Evolutionary conservation across 2,113 vertebrate species (phyloP), one percentile per base, ranked within the genome.

Genomic region (Callipepla squamata): DNA sequence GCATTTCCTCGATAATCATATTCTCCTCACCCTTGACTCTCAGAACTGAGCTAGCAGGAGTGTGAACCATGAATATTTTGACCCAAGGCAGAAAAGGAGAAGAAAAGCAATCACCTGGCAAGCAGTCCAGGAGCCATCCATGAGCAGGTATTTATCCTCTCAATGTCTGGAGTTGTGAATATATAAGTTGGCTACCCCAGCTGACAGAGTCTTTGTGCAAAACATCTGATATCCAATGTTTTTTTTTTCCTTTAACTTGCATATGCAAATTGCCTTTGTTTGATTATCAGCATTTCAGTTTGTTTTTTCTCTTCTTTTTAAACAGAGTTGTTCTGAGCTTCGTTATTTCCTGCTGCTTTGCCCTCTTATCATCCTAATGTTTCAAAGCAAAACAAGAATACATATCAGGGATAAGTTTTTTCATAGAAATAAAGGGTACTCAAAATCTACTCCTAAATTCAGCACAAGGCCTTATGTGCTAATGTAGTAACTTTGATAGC

Each of bases 1-100:
- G 11, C 9, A 8, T 1, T 1, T 36, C 18, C 12, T 74, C n/a
- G 4, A 19, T 26, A 40, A 6, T 42, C 1, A 4, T 34, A 20
- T 79, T 78, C 6, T 23, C 38, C 21, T 70, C 7, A 67, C 3
- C 2, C 0, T 1, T 45, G 26, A 21, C 25, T 8, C 28, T 82
- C 38, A 59, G 40, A 26, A 61, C 16, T 25, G 22, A 25, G 18
- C 3, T 25, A 45, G 30, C 25, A 82, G 13, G 32, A 70, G 7
- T 20, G 9, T 66, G 36, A 77, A 36, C 4, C 18, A 26, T 40
- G 38, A 28, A 4, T 18, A 2, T 26, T 21, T 8, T 62, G 32
- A 80, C 26, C 11, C 16, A 74, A 67, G 26, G 8, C 42, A 81
- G 38, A 67, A 1, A 63, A 28, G 21, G 1, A 34, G 16, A 62